A percentile compares a stretch with the other conserved stretches of the same genome.
These are phyloP conservation scores for Babylonia areolata DNA, from an alignment of 1,140 invertebrate species.

Conservation along the genomic window DNA sequence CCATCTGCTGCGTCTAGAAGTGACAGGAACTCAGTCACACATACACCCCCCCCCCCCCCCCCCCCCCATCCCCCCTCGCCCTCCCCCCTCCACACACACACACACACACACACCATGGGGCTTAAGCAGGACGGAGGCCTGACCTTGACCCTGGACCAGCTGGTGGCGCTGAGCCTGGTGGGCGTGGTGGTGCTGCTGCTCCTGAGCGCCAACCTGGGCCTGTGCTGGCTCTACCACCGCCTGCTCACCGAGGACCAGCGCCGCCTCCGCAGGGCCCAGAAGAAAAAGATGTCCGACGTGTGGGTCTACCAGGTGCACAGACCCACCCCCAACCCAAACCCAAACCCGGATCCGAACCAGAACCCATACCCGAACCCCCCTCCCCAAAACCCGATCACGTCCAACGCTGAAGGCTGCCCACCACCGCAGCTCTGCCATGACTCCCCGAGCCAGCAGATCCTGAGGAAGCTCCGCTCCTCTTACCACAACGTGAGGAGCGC, in stretches of 20 bases:
- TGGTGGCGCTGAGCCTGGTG: not conserved
- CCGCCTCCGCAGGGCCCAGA: not conserved
- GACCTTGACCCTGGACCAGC: constrained; percentile 13
- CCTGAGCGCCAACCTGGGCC: not conserved
- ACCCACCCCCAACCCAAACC: not conserved
- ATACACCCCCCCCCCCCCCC: too few species aligned
- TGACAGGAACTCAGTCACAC: too few species aligned
- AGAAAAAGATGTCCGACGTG: constrained; percentile 35
- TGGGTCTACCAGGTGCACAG: constrained; percentile 37
- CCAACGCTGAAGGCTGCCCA: too few species aligned
- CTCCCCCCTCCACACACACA: too few species aligned
- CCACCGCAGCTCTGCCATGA: not conserved
- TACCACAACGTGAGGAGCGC: constrained; percentile 9
- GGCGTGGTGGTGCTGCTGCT: not conserved
- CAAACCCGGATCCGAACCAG: too few species aligned
- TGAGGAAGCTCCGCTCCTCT: constrained; percentile 15
- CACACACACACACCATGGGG: too few species aligned
- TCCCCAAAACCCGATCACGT: not conserved
- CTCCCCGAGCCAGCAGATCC: not conserved
- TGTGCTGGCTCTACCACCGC: constrained; percentile 14
- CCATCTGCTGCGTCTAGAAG: too few species aligned
- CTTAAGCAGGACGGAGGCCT: too few species aligned
- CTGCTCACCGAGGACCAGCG: not conserved
- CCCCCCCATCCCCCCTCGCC: too few species aligned
- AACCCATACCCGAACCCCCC: too few species aligned